These are phyloP conservation scores for Spea hammondii DNA, from an alignment of 2,797 vertebrate genomes.

Conservation along the genomic window DNA sequence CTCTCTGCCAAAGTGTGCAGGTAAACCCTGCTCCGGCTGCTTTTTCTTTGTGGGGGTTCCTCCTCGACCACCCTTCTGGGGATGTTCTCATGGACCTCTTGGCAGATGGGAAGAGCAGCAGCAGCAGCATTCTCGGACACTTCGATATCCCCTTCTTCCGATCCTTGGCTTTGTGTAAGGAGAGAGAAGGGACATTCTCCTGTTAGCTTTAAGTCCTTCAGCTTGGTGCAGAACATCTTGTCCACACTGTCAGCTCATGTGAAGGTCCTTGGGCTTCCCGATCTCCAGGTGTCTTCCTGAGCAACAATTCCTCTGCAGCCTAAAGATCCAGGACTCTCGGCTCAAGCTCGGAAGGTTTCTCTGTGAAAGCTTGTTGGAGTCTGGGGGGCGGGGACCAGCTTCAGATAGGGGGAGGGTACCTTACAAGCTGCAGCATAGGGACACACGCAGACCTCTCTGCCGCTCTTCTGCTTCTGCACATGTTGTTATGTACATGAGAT, in stretches of 20 bases:
- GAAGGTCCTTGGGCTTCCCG: constrained; percentile 20
- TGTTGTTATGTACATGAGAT: background rate
- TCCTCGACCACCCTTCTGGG: constrained; percentile 56
- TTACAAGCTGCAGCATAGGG: background rate
- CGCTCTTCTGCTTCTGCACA: constrained; percentile 28
- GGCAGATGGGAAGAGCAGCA: constrained; percentile 72
- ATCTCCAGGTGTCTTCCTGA: constrained; percentile 4
- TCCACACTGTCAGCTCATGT: background rate
- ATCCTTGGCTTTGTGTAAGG: constrained; percentile 70
- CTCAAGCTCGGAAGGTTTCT: background rate
- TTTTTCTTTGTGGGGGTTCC: constrained; percentile 75
- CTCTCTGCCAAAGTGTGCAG: constrained; percentile 93
- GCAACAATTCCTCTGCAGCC: constrained; percentile 5
- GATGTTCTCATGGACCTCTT: constrained; percentile 72
- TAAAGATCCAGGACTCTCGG: constrained; percentile 18
- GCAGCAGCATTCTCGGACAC: constrained; percentile 59
- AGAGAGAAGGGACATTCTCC: constrained; percentile 94
- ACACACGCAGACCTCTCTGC: background rate
- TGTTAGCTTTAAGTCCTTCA: constrained; percentile 92
- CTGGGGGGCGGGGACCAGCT: constrained; percentile 24
- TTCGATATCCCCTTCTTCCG: constrained; percentile 72
- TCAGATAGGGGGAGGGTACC: constrained; percentile 14
- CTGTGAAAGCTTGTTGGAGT: constrained; percentile 31
- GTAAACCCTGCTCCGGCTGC: constrained; percentile 85
- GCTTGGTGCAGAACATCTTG: constrained; percentile 94